phyloP scores from a whole-genome alignment of 2,797 vertebrate species.

The Helarctos malayanus region DNA sequence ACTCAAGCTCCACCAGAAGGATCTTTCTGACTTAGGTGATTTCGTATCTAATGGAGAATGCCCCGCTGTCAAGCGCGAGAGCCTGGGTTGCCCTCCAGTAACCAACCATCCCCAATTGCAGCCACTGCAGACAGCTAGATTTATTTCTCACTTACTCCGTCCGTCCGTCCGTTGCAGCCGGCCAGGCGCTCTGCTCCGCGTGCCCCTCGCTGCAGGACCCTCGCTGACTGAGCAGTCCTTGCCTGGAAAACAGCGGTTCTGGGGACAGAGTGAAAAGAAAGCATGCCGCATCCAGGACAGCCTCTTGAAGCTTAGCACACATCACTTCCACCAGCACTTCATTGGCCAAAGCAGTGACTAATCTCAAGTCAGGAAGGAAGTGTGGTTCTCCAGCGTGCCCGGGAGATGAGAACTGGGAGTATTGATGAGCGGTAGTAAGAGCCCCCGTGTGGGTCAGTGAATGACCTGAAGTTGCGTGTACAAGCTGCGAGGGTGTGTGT shows the following conservation, averaged over 20 bases:
- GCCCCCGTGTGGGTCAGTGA: not conserved
- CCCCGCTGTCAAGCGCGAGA: not conserved
- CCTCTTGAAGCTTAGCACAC: not conserved
- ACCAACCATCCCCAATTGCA: not conserved
- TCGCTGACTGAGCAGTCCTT: not conserved
- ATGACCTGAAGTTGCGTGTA: not conserved
- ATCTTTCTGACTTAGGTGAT: not conserved
- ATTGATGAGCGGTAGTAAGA: fast-evolving
- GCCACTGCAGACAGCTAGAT: not conserved
- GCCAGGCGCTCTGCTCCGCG: not conserved
- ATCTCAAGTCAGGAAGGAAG: not conserved
- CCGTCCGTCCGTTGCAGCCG: not conserved
- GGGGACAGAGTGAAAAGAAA: not conserved
- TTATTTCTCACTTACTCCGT: not conserved
- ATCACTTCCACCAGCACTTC: slow-evolving; percentile 9
- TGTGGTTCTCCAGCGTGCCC: not conserved
- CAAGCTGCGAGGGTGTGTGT: not conserved
- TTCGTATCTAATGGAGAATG: not conserved
- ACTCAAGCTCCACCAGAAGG: not conserved
- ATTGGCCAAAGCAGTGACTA: slow-evolving; percentile 29
- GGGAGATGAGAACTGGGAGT: not conserved
- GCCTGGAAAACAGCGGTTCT: not conserved
- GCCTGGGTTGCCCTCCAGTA: fast-evolving
- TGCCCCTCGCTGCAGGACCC: not conserved
- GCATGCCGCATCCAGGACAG: too few species aligned